These are phyloP conservation scores for Blastobasis lacticolella DNA, from an alignment of 2,888 invertebrate genomes.

Conservation along the genomic window DNA sequence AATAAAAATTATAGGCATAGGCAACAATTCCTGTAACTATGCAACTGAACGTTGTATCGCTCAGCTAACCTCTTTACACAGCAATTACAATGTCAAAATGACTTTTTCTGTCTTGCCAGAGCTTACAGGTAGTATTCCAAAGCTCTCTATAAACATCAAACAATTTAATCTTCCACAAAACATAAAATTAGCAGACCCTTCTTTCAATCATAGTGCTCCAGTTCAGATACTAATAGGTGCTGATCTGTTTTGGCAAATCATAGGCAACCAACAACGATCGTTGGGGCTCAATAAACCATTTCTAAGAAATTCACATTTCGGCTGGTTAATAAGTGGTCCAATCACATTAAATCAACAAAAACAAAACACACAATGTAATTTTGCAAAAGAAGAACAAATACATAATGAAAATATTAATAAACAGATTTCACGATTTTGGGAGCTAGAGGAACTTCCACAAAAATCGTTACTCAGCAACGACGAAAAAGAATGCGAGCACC, in stretches of 20 bases:
- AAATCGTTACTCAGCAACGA: slow-evolving; percentile 5
- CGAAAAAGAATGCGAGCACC: slow-evolving; percentile 13
- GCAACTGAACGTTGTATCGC: slow-evolving; percentile 2
- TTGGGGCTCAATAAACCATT: background rate
- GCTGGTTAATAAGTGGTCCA: slow-evolving; percentile 14
- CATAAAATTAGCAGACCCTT: background rate
- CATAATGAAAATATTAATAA: background rate
- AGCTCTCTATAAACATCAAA: background rate
- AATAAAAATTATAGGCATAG: slow-evolving; percentile 4
- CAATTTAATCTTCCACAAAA: background rate
- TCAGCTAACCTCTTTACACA: slow-evolving; percentile 3
- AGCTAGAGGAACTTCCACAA: slow-evolving; percentile 5
- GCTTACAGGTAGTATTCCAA: slow-evolving; percentile 7
- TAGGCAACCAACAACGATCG: background rate
- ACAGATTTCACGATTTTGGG: slow-evolving; percentile 11
- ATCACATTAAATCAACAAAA: background rate
- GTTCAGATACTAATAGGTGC: background rate
- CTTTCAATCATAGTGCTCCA: background rate
- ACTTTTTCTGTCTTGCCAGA: slow-evolving; percentile 9
- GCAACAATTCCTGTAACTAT: slow-evolving; percentile 3
- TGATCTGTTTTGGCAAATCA: background rate
- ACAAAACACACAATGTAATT: slow-evolving; percentile 6
- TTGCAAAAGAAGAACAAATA: background rate
- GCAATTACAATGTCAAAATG: slow-evolving; percentile 1
- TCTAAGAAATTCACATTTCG: slow-evolving; percentile 7